A percentile compares a stretch with the other conserved stretches of the same genome.
These are phyloP conservation scores for Chironomus riparius DNA, from an alignment of 2,888 invertebrate species.

Conservation along the genomic window DNA sequence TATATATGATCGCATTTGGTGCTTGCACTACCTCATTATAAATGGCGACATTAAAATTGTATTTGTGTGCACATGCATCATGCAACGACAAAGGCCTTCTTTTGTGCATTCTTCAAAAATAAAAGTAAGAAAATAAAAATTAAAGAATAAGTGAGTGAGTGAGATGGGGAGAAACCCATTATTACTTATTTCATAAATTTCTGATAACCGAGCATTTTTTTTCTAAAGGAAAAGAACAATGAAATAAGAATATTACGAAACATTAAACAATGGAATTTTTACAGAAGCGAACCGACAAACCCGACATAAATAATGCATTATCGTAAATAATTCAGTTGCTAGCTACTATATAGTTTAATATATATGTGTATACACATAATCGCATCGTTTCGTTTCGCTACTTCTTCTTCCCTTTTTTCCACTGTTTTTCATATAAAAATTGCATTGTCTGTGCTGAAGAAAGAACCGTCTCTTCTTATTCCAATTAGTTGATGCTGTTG, in stretches of 20 bases:
- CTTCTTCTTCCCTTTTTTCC: background rate
- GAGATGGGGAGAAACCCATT: background rate
- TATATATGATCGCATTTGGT: background rate
- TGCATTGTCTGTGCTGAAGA: background rate
- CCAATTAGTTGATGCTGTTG: conserved; percentile 10
- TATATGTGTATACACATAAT: background rate
- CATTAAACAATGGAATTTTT: conserved; percentile 6
- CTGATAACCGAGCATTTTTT: background rate
- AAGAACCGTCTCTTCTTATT: background rate
- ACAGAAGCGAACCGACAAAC: conserved; percentile 12
- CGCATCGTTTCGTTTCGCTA: background rate
- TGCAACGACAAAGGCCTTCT: background rate
- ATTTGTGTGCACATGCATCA: conserved; percentile 4
- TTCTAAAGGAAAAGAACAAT: background rate
- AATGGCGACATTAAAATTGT: conserved; percentile 8
- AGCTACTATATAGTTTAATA: conserved; percentile 5
- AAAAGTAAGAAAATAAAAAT: background rate
- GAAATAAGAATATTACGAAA: conserved; percentile 1
- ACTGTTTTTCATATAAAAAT: background rate
- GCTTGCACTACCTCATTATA: conserved; percentile 1
- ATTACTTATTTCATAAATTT: conserved; percentile 8
- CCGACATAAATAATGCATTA: conserved; percentile 11
- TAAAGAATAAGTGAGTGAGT: background rate
- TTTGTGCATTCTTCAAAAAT: background rate
- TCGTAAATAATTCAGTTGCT: conserved; percentile 8